These are phyloP conservation scores for Coremacera marginata DNA, from an alignment of 2,888 invertebrate genomes.

Conservation along the genomic window DNA sequence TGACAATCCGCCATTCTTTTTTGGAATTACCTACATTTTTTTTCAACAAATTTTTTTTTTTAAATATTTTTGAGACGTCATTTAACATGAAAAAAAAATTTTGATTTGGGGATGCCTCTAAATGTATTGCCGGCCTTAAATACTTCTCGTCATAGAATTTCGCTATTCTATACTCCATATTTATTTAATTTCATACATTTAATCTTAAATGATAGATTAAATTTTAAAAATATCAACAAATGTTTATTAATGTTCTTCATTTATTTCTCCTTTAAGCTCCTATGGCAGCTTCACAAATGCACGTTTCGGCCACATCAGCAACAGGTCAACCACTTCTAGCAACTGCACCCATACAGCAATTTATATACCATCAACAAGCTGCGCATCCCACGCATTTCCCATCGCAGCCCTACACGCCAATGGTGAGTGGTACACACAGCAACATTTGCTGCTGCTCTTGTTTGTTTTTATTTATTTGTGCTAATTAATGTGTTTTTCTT, in stretches of 20 bases:
- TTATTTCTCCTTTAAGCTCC: constrained; percentile 64
- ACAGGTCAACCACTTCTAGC: constrained; percentile 89
- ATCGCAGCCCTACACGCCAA: constrained; percentile 67
- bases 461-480: neutral
- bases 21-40: too few relatives aligned
- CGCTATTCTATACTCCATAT: too few relatives aligned
- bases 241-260: neutral
- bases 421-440: constrained; percentile 65
- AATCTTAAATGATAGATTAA: too few relatives aligned
- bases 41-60: too few relatives aligned
- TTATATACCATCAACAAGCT: constrained; percentile 76
- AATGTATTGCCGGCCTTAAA: too few relatives aligned
- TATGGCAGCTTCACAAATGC: constrained; percentile 78
- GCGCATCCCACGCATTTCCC: constrained; percentile 71
- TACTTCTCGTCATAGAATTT: too few relatives aligned
- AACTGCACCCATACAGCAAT: constrained; percentile 81
- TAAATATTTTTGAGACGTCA: too few relatives aligned
- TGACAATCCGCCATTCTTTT: too few relatives aligned
- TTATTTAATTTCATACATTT: too few relatives aligned
- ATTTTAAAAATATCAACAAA: too few relatives aligned
- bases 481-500: neutral
- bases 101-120: too few relatives aligned
- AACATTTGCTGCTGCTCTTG: neutral
- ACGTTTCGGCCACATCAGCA: constrained; percentile 75
- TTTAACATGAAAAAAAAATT: too few relatives aligned